These are phyloP conservation scores for Chloroceryle amazona DNA, from an alignment of 2,797 vertebrate species.

Conservation along the genomic window DNA sequence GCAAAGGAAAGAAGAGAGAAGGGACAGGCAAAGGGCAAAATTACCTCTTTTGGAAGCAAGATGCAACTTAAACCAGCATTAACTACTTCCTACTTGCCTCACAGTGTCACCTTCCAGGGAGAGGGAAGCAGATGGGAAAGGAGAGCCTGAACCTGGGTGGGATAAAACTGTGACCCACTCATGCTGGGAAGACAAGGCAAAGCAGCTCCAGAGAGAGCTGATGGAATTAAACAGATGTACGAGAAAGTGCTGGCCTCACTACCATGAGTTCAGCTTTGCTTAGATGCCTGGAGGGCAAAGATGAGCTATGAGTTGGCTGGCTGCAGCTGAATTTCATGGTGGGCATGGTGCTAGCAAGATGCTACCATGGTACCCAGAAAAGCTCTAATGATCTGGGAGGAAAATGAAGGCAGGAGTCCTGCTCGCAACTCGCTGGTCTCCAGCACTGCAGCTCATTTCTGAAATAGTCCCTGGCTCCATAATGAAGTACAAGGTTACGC, in stretches of 20 bases:
- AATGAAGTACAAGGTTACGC: neutral
- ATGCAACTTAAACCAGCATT: neutral
- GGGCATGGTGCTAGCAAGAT: neutral
- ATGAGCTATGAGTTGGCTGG: fast-evolving
- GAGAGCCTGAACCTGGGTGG: no score
- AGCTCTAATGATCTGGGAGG: neutral
- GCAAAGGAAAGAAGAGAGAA: neutral
- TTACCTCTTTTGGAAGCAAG: neutral
- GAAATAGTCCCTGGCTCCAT: neutral
- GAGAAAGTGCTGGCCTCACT: fast-evolving
- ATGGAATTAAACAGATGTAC: neutral
- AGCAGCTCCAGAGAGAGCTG: neutral
- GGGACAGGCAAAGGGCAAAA: neutral
- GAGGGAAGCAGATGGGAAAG: neutral
- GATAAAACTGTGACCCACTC: neutral
- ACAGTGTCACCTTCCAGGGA: neutral
- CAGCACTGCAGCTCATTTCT: neutral
- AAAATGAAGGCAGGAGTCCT: neutral
- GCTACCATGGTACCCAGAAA: neutral
- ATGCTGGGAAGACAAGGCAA: fast-evolving
- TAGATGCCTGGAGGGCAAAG: neutral
- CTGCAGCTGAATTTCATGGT: neutral
- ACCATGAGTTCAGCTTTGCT: neutral
- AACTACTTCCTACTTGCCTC: neutral
- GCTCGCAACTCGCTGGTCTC: neutral